Conservation (phyloP, 2,797 vertebrate genomes). For the Myoxocephalus aenaeus region DNA sequence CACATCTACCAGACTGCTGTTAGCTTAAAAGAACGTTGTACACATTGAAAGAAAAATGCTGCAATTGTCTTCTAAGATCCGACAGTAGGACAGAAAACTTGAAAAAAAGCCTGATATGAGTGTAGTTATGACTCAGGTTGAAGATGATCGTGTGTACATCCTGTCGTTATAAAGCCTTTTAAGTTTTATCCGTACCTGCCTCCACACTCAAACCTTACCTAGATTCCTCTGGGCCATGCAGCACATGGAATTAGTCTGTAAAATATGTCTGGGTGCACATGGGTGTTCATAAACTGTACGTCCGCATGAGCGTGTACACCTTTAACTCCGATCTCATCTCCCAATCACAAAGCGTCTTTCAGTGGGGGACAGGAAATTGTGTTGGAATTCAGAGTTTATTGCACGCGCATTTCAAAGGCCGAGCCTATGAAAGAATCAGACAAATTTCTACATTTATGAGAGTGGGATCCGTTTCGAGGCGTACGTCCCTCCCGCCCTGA, state of each 20-base stretch:
- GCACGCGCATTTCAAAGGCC: slow-evolving; percentile 72
- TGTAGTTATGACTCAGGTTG: slow-evolving; percentile 12
- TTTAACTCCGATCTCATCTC: slow-evolving; percentile 66
- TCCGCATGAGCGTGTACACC: slow-evolving; percentile 20
- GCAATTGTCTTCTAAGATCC: neutral
- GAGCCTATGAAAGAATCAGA: slow-evolving; percentile 62
- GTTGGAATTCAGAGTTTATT: slow-evolving; percentile 71
- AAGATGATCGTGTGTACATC: slow-evolving; percentile 36
- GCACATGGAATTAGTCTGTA: slow-evolving; percentile 16
- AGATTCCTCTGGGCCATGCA: slow-evolving; percentile 33
- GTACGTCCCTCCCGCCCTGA: slow-evolving; percentile 53
- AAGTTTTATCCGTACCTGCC: slow-evolving; percentile 23
- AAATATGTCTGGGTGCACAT: slow-evolving; percentile 21
- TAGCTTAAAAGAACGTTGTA: neutral
- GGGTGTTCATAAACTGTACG: slow-evolving; percentile 40
- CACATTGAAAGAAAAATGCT: neutral
- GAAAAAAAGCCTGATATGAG: neutral
- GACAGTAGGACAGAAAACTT: neutral
- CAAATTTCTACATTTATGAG: slow-evolving; percentile 75
- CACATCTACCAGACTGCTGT: neutral
- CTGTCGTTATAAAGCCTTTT: slow-evolving; percentile 38
- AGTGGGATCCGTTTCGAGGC: slow-evolving; percentile 59
- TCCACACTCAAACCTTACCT: slow-evolving; percentile 22
- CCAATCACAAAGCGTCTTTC: slow-evolving; percentile 61
- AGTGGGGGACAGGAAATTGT: slow-evolving; percentile 81